Conservation (phyloP, 2,113 vertebrate species). For the Ceuthmochares aereus region DNA sequence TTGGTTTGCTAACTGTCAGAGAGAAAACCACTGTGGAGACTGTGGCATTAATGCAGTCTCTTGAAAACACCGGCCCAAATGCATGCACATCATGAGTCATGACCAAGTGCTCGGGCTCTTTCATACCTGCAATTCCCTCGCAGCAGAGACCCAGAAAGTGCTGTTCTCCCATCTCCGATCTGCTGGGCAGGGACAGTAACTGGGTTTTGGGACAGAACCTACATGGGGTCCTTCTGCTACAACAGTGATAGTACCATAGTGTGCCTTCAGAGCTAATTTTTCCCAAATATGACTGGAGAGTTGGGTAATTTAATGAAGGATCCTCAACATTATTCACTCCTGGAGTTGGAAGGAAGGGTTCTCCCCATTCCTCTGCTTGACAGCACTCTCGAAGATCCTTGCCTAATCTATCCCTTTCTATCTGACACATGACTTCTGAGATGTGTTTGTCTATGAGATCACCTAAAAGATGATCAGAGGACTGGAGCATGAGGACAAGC, state of each 20-base stretch:
- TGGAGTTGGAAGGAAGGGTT: neutral
- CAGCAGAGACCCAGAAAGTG: neutral
- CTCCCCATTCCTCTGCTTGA: neutral
- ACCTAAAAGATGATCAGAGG: too few relatives aligned
- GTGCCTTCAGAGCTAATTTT: neutral
- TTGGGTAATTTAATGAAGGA: neutral
- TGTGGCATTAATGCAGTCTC: constrained; percentile 31
- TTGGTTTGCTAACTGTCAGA: constrained; percentile 27
- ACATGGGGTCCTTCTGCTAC: neutral
- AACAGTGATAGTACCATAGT: rapidly evolving
- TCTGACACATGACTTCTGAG: neutral
- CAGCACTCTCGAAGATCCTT: neutral
- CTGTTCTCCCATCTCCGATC: rapidly evolving
- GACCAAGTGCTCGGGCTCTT: neutral
- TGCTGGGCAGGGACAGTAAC: neutral
- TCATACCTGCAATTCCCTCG: neutral
- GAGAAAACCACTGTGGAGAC: constrained; percentile 18
- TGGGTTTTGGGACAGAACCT: neutral
- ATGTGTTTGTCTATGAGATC: too few relatives aligned
- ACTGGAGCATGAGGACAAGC: too few relatives aligned
- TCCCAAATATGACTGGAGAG: neutral
- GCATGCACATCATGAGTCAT: constrained; percentile 38
- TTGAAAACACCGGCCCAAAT: constrained; percentile 41
- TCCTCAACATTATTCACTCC: rapidly evolving
- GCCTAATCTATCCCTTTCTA: neutral